These are phyloP conservation scores for Mobula birostris DNA, from an alignment of 2,113 vertebrate species.

Conservation along the genomic window DNA sequence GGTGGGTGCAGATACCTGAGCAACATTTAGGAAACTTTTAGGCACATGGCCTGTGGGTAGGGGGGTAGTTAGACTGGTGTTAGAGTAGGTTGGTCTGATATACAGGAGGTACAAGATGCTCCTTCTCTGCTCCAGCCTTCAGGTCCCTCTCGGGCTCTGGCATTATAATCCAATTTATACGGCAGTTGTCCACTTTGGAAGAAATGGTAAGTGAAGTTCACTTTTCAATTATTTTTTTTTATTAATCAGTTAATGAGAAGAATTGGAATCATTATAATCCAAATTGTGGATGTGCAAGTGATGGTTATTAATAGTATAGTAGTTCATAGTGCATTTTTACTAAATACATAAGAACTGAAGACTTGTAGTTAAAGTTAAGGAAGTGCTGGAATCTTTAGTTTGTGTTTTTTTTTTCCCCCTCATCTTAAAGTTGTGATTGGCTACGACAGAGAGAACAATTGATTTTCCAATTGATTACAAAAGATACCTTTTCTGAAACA, in stretches of 20 bases:
- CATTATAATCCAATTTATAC: too few species aligned
- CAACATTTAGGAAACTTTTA: too few species aligned
- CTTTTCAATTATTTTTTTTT: too few species aligned
- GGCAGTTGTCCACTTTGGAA: too few species aligned
- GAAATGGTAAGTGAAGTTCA: too few species aligned
- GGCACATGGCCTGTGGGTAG: too few species aligned
- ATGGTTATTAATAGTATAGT: not conserved
- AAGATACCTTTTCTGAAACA: not conserved
- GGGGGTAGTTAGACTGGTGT: too few species aligned
- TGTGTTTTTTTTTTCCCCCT: not conserved
- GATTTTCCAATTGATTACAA: not conserved
- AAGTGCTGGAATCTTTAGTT: not conserved
- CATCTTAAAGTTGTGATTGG: not conserved
- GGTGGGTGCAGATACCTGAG: too few species aligned
- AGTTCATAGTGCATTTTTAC: not conserved
- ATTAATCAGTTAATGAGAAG: not conserved
- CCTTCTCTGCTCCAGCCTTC: too few species aligned
- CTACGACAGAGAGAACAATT: not conserved
- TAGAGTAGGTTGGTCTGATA: too few species aligned
- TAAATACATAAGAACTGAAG: not conserved
- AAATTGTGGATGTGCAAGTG: not conserved
- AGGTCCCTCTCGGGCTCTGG: too few species aligned
- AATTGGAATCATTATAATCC: not conserved
- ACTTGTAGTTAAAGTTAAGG: not conserved
- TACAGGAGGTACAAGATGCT: too few species aligned